Evolutionary conservation across 2,113 vertebrate genomes (phyloP), one percentile per base, ranked within the genome.

Genomic region (Anolis sagrei): DNA sequence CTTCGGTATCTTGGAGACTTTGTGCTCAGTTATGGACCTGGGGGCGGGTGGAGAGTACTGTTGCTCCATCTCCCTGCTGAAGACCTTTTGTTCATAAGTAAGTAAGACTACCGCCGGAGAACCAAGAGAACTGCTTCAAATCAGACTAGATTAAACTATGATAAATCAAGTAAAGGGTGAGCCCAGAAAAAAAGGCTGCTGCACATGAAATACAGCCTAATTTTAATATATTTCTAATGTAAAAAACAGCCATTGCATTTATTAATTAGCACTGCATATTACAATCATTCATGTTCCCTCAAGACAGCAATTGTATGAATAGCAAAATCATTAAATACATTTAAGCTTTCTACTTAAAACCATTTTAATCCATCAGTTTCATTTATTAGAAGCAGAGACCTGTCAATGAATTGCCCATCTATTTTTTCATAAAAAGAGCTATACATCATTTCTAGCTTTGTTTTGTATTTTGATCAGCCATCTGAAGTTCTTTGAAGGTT

Each of bases 361-460:
- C 85, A 58, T 85, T 85, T 19, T 18, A 87, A 81, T 80, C 19
- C 68, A 44, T 16, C 39, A 84, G 58, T 66, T 75, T 16, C 36
- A 75, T 36, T 75, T 75, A 68, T 5, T 64, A 61, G 32, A 68
- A 23, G 21, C 1, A 74, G 21, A 29, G 73, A 16, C 61, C 66
- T 34, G 25, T 16, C 25, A 75, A 54, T 49, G 36, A 81, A 75
- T 49, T 68, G n/a, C 8, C 7, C 49, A 27, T 2, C 21, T 34
- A 39, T 81, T 32, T 64, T 64, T 64, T 69, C 29, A 44, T n/a
- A 32, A 76, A 73, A 88, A 29, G n/a, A 72, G 1, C 23, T 32
- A 75, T 74, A 25, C 70, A 36, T 27, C 11, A 54, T 0, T 88
- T 81, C 82, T 69, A 72, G 86, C 61, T 64, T 19, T 36, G 66